Evolutionary conservation across 2,113 vertebrate species (phyloP), one percentile per base, ranked within the genome.

Genomic region (Oreochromis aureus): DNA sequence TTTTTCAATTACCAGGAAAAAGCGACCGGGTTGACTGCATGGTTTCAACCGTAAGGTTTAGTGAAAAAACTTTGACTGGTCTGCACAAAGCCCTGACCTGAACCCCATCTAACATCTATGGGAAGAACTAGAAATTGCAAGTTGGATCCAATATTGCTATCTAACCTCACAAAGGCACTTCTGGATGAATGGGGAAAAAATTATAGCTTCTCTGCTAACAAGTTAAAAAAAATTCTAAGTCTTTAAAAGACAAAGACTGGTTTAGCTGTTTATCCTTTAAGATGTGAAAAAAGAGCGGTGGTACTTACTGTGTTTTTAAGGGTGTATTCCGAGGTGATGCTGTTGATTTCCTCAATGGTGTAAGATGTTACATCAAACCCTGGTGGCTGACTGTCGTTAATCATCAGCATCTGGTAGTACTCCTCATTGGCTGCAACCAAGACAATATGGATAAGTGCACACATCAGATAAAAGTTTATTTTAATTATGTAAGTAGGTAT

Each of bases 381-480:
- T 32, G 97, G 97, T 2, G 97, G 96, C 56, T 97, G 97, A 89
- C 95, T 97, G 93, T 98, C 97, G 5, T 98, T 97, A 27, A 94
- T 96, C 98, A 97, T 97, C 55, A 98, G 93, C 95, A 99, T 93
- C 87, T 98, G 98, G 91, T 98, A 99, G 83, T 99, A 99, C 54
- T 99, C 98, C 85, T 99, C 98, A 71, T 97, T 99, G 32, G 98
- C 99, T 99, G 91, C 8, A 78, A 32, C 6, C 61, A 58, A 81
- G 83, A 44, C 53, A 41, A 39, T 4, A 13, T 9, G 48, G 24
- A 82, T 83, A 41, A 32, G 36, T 61, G 22, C 53, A 46, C 30
- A 39, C 5, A 2, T 46, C 13, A 48, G 46, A 32, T 19, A 76
- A 41, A 56, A 12, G 8, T 48, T 54, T 53, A 63, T 22, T 63